A percentile compares a stretch with the other conserved stretches of the same genome.
These are phyloP conservation scores for Dysdera silvatica DNA, from an alignment of 1,140 invertebrate genomes.

Conservation along the genomic window DNA sequence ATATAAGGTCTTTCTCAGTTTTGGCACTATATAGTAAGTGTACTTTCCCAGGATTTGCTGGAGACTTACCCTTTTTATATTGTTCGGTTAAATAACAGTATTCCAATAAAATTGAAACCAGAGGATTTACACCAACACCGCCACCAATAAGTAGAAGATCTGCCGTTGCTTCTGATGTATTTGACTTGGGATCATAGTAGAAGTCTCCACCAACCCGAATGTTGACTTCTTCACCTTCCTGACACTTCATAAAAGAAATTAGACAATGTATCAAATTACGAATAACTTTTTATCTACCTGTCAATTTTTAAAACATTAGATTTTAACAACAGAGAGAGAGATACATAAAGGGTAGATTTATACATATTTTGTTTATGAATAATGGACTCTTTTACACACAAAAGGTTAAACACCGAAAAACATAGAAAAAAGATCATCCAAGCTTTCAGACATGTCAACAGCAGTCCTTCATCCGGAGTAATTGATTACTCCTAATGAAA, in stretches of 20 bases:
- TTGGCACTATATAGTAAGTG: slow-evolving; percentile 40
- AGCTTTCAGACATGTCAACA: too few species aligned
- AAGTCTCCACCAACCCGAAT: slow-evolving; percentile 43
- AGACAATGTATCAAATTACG: not conserved
- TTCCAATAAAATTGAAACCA: slow-evolving; percentile 42
- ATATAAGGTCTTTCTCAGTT: slow-evolving; percentile 40
- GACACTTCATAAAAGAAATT: slow-evolving; percentile 36
- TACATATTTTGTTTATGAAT: too few species aligned
- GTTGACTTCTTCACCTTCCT: slow-evolving; percentile 36
- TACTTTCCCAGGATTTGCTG: slow-evolving; percentile 26
- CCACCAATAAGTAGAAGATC: slow-evolving; percentile 44
- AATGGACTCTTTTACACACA: too few species aligned
- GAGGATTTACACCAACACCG: slow-evolving; percentile 46
- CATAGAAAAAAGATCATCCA: too few species aligned
- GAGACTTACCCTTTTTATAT: not conserved
- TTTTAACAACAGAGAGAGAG: not conserved
- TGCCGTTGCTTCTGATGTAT: slow-evolving; percentile 9
- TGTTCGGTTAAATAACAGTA: slow-evolving; percentile 31
- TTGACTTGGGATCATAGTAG: slow-evolving; percentile 36
- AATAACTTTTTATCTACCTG: not conserved
- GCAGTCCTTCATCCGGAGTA: too few species aligned
- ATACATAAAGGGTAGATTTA: too few species aligned
- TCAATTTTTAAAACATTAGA: not conserved
- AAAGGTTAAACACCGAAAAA: too few species aligned
- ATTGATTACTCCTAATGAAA: too few species aligned